Percentiles rank a stretch among this genome's conserved stretches.
These are phyloP conservation scores for Pteronotus mesoamericanus DNA, from an alignment of 2,797 vertebrate species.

Conservation along the genomic window DNA sequence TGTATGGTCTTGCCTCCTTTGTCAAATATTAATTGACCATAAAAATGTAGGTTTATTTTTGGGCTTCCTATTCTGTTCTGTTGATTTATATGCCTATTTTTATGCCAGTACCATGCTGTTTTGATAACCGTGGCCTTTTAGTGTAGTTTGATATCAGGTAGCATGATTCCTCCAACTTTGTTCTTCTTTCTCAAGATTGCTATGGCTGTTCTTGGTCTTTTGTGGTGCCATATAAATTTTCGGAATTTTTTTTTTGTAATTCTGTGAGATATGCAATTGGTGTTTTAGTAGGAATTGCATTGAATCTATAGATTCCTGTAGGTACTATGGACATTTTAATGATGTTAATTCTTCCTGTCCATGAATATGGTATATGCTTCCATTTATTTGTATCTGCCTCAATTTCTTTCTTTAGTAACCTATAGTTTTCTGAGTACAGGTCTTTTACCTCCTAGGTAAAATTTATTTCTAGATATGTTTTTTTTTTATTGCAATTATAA, in stretches of 20 bases:
- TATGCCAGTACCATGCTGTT: neutral
- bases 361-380: neutral
- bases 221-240: neutral
- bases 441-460: neutral
- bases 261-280: neutral
- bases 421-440: neutral
- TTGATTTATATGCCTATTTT: neutral
- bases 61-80: neutral
- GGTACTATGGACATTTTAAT: neutral
- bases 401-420: neutral
- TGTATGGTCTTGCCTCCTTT: neutral
- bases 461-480: neutral
- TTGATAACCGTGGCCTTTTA: neutral
- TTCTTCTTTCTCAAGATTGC: neutral
- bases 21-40: neutral
- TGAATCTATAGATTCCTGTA: neutral
- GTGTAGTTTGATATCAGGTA: neutral
- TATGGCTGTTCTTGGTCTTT: neutral
- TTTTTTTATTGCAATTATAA: neutral
- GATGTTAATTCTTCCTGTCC: neutral
- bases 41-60: neutral
- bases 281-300: neutral
- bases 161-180: neutral
- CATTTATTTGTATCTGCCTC: neutral
- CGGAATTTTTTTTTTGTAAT: neutral